Evolutionary conservation across 1,140 invertebrate genomes (phyloP), one percentile per base, ranked within the genome.

Genomic region (Tetramorium alpestre): DNA sequence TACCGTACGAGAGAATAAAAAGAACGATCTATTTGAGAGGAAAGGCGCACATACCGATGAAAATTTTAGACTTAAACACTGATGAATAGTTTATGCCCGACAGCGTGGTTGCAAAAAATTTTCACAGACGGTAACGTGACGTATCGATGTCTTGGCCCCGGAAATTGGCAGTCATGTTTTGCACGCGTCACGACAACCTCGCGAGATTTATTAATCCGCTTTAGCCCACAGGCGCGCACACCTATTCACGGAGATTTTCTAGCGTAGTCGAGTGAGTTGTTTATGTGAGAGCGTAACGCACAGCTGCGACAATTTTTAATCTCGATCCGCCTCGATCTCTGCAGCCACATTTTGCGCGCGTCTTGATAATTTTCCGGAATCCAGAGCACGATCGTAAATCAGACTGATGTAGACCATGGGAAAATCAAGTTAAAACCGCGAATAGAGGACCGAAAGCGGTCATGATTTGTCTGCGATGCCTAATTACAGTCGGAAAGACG

Each of bases 281-380:
- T 70, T 85, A 70, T 70, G 82, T 72, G 86, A 60, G 62, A 87
- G 25, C 64, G 41, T 54, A 56, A 38, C 56, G 70, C n/a, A 65
- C 51, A 38, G 28, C 69, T 22, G 28, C 25, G 11, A 75, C n/a
- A 73, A 87, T 56, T 85, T 85, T 70, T 77, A 72, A 10, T 51
- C 56, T 47, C 54, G 28, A 28, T 2, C 25, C 60, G 16, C 28
- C 62, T 67, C 33, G n/a, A 49, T 51, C 33, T 18, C 76, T 38
- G 62, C 47, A 47, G 70, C 2, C 87, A 87, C 90, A 88, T 92
- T 92, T 91, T 87, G 89, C 90, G 89, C 88, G 88, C 56, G 85
- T 93, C 92, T 90, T 87, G 87, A 93, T 93, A 93, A 94, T 94
- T 93, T 90, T 88, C 70, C 84, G 70, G 90, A 93, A 94, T 93